Evolutionary conservation across 2,888 invertebrate species (phyloP), one percentile per base, ranked within the genome.

Genomic region (Morpho achilles): DNA sequence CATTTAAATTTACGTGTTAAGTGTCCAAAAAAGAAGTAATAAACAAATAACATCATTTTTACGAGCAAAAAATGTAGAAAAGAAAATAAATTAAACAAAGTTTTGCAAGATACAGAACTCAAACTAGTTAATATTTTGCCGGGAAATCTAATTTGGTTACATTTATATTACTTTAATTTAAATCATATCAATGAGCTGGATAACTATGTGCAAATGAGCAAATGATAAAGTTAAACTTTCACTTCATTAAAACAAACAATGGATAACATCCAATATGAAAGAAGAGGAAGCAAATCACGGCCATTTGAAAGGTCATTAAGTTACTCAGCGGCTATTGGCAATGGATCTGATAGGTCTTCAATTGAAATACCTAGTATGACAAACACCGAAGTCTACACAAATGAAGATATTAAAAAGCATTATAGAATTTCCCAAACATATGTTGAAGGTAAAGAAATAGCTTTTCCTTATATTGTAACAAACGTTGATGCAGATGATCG

Each of bases 241-340:
- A 32, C 5, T 32, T 32, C 5, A 10, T 40, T 10, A 46, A 46
- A 16, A 46, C 9, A 23, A 7, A 58, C n/a, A 52, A 61, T 61
- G 62, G 60, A 63, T 50, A 58, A 67, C 10, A 67, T 63, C 52
- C 65, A 69, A 58, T 61, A 49, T 43, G 69, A 70, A 53, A 66
- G 67, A 51, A 68, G 87, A 58, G 81, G 80, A 0, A 87, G 87
- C 53, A 69, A 82, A 56, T 71, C 53, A 8, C 67, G 88, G 53
- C 74, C 78, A 0, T 64, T 90, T n/a, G 88, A 88, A 68, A 70
- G 90, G 66, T 90, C 90, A 0, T 62, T 81, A 0, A 90, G 90
- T 66, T 90, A 90, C 54, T 88, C 88, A 0, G 90, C 85, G 73
- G 90, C 90, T 0, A 89, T 90, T 1, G 87, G 87, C 1, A 84